These are phyloP conservation scores for Clostera curtula DNA, from an alignment of 2,888 invertebrate species.

Conservation along the genomic window DNA sequence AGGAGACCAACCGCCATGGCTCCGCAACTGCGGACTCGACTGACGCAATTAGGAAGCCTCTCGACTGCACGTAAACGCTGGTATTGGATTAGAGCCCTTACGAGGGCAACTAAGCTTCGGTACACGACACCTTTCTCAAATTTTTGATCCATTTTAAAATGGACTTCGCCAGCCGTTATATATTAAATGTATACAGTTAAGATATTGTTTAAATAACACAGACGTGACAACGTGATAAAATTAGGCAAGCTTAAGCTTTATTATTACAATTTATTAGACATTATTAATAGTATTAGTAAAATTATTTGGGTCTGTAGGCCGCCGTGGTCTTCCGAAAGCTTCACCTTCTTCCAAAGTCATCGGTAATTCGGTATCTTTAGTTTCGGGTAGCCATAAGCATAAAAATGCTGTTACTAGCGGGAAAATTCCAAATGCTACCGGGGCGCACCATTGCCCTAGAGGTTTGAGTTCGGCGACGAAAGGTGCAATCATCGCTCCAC, in stretches of 20 bases:
- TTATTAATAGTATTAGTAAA: neutral
- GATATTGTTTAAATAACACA: too few species aligned
- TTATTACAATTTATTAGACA: neutral
- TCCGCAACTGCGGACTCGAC: too few species aligned
- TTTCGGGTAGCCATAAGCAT: conserved; percentile 84
- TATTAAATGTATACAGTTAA: too few species aligned
- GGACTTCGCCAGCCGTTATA: too few species aligned
- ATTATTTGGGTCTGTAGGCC: too few species aligned
- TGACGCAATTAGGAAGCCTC: conserved; percentile 41
- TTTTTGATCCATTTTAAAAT: conserved; percentile 16
- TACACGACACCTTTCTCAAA: conserved; percentile 27
- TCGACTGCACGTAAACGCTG: conserved; percentile 15
- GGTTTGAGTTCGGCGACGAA: conserved; percentile 79
- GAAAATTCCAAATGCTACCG: conserved; percentile 80
- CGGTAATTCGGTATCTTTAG: conserved; percentile 80
- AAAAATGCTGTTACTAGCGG: conserved; percentile 79
- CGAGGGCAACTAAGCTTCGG: conserved; percentile 37
- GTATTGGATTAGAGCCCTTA: conserved; percentile 56
- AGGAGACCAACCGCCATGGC: conserved; percentile 55
- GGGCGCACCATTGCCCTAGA: conserved; percentile 77
- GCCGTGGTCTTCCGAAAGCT: conserved; percentile 33
- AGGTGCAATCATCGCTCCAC: conserved; percentile 89
- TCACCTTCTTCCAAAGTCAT: conserved; percentile 87
- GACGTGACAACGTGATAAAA: too few species aligned
- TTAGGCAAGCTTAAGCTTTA: neutral